These are phyloP conservation scores for Wiebesia pumilae DNA, from an alignment of 1,140 invertebrate species.

Conservation along the genomic window DNA sequence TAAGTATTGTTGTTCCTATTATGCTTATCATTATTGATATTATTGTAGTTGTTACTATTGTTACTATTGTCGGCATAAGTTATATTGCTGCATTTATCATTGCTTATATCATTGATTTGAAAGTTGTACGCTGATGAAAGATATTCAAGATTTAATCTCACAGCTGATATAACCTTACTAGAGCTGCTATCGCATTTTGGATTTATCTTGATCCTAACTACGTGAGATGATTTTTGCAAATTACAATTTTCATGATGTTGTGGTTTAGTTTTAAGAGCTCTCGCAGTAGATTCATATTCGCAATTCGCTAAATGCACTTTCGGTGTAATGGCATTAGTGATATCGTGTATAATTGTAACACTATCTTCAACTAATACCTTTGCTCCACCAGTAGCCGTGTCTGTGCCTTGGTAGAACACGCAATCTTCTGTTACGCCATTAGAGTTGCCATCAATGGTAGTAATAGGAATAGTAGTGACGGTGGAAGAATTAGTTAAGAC, in stretches of 20 bases:
- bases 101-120: constrained; percentile 62
- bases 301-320: not conserved
- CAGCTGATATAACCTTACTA: constrained; percentile 64
- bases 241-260: not conserved
- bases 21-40: constrained; percentile 45
- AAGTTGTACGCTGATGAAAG: not conserved
- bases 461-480: not conserved
- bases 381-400: constrained; percentile 66
- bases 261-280: not conserved
- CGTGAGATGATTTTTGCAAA: constrained; percentile 68
- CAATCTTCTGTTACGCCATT: not conserved
- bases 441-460: not conserved
- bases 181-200: constrained; percentile 74
- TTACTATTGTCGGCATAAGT: not conserved
- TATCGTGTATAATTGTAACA: constrained; percentile 59
- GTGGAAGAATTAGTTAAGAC: not conserved
- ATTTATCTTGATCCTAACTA: constrained; percentile 82
- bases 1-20: constrained; percentile 7
- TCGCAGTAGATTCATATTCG: not conserved
- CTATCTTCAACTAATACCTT: constrained; percentile 78
- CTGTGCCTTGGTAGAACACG: constrained; percentile 47
- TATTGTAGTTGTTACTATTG: constrained; percentile 53
- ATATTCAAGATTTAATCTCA: constrained; percentile 64
- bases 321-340: constrained; percentile 59
- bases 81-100: constrained; percentile 65